Percentiles rank a stretch among this genome's conserved stretches.
phyloP scores from a whole-genome alignment of 2,797 vertebrate genomes.

The Petrocephalus sullivani region DNA sequence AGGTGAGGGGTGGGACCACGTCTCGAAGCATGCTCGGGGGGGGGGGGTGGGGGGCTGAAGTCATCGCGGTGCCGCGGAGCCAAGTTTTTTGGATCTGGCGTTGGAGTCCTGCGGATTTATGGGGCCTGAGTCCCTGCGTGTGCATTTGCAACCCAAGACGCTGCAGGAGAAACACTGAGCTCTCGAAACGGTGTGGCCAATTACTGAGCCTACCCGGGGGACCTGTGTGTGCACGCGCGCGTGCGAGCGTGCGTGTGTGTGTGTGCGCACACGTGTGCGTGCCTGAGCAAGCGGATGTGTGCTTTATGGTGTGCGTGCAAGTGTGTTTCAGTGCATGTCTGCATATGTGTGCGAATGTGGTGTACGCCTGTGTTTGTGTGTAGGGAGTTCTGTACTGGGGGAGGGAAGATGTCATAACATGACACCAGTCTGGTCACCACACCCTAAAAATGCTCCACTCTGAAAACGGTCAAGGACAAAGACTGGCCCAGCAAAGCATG shows the following conservation, averaged over 20 bases:
- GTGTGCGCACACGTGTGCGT: background rate
- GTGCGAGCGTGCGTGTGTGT: background rate
- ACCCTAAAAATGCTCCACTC: background rate
- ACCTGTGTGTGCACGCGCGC: background rate
- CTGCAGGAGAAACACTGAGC: conserved; percentile 60
- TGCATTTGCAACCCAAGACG: conserved; percentile 58
- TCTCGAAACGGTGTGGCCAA: conserved; percentile 58
- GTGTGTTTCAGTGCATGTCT: background rate
- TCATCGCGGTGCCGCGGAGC: conserved; percentile 51
- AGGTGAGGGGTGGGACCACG: conserved; percentile 30
- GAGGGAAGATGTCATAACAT: background rate
- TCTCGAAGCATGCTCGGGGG: conserved; percentile 20
- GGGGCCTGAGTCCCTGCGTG: conserved; percentile 52
- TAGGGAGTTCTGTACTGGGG: background rate
- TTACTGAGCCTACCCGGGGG: conserved; percentile 49
- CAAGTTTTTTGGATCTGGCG: conserved; percentile 47
- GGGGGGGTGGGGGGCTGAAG: conserved; percentile 50
- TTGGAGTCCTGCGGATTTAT: conserved; percentile 59
- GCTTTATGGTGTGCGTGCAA: background rate
- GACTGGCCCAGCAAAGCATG: background rate
- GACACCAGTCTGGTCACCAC: conserved; percentile 1
- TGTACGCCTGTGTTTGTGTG: background rate
- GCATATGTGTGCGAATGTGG: background rate
- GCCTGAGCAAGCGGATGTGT: background rate
- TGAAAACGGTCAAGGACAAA: background rate